Percentiles rank a stretch among this genome's conserved stretches.
Conservation (phyloP, 1,140 invertebrate species). For the Nephila pilipes region DNA sequence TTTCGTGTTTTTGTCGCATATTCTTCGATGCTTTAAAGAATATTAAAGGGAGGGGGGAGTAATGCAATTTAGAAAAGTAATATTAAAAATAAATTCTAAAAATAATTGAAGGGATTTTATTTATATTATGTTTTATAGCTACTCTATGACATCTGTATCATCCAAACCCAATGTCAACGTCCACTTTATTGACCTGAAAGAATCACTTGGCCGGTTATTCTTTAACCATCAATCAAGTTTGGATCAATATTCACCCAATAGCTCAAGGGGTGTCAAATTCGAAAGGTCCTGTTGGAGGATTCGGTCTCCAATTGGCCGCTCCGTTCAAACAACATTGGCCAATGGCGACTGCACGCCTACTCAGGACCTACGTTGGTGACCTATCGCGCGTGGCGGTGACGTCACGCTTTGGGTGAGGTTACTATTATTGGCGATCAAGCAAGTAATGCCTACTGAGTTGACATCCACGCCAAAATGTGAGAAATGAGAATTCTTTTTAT, state of each 20-base stretch:
- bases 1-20: no score
- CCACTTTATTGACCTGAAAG: slow-evolving; percentile 57
- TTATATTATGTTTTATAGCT: no score
- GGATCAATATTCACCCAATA: slow-evolving; percentile 70
- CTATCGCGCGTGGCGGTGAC: slow-evolving; percentile 72
- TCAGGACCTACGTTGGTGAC: slow-evolving; percentile 71
- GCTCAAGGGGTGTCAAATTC: slow-evolving; percentile 64
- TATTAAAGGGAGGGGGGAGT: no score
- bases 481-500: not conserved
- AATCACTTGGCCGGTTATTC: not conserved
- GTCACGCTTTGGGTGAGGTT: slow-evolving; percentile 1
- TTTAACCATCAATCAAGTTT: slow-evolving; percentile 27
- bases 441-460: not conserved
- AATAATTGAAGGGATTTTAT: no score
- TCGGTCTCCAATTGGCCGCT: slow-evolving; percentile 63
- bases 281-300: slow-evolving; percentile 40
- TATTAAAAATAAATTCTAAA: no score
- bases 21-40: no score
- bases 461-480: not conserved
- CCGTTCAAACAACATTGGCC: slow-evolving; percentile 48
- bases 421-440: slow-evolving; percentile 60
- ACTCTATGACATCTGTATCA: no score
- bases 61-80: no score
- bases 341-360: slow-evolving; percentile 75
- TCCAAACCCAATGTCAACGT: slow-evolving; percentile 8